Conservation (phyloP, 2,797 vertebrate species). For the Fundulus diaphanus region DNA sequence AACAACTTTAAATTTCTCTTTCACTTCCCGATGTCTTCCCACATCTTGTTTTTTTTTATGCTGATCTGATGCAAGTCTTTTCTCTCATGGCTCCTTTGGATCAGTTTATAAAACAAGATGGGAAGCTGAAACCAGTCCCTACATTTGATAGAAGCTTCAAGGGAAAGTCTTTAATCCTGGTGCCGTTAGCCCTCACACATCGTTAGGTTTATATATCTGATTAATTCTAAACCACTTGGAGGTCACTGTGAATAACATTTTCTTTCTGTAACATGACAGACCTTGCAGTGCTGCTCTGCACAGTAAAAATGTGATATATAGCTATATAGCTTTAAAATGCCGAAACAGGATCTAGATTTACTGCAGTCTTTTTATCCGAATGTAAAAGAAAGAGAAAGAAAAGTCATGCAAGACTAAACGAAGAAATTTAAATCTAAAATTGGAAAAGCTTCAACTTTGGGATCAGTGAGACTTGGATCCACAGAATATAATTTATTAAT, state of each 20-base stretch:
- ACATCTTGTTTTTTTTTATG: conserved; percentile 5
- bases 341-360: conserved; percentile 29
- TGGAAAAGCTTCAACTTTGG: conserved; percentile 41
- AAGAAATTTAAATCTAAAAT: conserved; percentile 27
- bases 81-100: conserved; percentile 35
- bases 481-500: conserved; percentile 68
- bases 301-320: conserved; percentile 21
- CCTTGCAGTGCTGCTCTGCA: conserved; percentile 24
- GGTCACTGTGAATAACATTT: conserved; percentile 34
- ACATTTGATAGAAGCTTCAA: conserved; percentile 1
- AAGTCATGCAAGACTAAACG: conserved; percentile 23
- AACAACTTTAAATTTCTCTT: conserved; percentile 53
- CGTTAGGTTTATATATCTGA: conserved; percentile 43
- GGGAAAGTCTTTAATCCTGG: neutral
- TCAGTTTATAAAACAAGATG: conserved; percentile 9
- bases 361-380: conserved; percentile 34
- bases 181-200: conserved; percentile 10
- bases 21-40: neutral
- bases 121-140: conserved; percentile 24
- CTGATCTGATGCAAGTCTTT: conserved; percentile 14
- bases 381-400: too few species aligned
- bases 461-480: conserved; percentile 52
- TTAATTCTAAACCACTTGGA: conserved; percentile 45
- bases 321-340: conserved; percentile 19
- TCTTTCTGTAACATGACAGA: conserved; percentile 19